Evolutionary conservation across 2,797 vertebrate species (phyloP).

Genomic region (Diplodus sargus): DNA sequence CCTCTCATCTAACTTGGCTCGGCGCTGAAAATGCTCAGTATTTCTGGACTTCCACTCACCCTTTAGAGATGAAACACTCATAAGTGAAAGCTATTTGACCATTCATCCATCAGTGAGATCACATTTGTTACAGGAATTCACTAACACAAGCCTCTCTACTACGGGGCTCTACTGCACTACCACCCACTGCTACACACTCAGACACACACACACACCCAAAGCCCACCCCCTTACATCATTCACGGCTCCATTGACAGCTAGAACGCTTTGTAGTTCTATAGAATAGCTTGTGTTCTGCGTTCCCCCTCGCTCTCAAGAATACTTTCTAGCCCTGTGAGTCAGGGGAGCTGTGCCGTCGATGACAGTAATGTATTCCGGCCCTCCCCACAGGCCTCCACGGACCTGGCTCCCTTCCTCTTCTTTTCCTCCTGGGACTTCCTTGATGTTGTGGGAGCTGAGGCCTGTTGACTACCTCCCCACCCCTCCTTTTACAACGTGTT

Average conservation of each 20-base stretch:
- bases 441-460: conserved; percentile 74
- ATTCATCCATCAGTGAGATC: conserved; percentile 28
- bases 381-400: conserved; percentile 61
- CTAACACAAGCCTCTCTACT: background rate
- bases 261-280: conserved; percentile 63
- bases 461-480: conserved; percentile 73
- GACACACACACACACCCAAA: background rate
- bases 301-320: conserved; percentile 46
- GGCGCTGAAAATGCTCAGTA: background rate
- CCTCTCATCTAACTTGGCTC: too few relatives aligned
- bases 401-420: conserved; percentile 65
- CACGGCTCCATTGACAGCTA: conserved; percentile 52
- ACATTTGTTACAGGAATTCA: conserved; percentile 29
- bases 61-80: conserved; percentile 11
- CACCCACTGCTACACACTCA: conserved; percentile 23
- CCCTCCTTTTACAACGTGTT: conserved; percentile 65
- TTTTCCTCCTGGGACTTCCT: conserved; percentile 66
- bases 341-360: conserved; percentile 55
- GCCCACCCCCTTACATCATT: conserved; percentile 38
- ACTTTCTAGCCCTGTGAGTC: conserved; percentile 55
- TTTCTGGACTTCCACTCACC: background rate
- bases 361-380: conserved; percentile 78
- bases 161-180: conserved; percentile 10
- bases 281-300: conserved; percentile 48
- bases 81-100: conserved; percentile 25